Percentiles rank a stretch among this genome's conserved stretches.
phyloP scores from a whole-genome alignment of 2,113 vertebrate species.

The Setophaga kirtlandii region DNA sequence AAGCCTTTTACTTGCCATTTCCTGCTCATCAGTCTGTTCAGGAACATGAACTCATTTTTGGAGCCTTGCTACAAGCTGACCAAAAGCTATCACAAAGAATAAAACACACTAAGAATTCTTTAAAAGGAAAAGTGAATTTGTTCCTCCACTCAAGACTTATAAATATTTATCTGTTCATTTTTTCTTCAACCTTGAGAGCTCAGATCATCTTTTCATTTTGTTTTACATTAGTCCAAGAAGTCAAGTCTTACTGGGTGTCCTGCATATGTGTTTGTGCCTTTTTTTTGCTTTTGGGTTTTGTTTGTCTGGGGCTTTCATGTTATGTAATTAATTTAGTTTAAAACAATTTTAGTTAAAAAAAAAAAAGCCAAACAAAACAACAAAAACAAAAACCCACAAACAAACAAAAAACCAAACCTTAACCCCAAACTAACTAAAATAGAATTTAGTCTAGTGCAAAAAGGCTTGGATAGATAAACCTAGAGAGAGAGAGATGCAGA shows the following conservation, averaged over 20 bases:
- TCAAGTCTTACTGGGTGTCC: background rate
- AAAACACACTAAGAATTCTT: background rate
- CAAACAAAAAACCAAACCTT: background rate
- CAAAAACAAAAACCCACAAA: background rate
- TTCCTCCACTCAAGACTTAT: background rate
- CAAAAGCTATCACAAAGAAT: background rate
- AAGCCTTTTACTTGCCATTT: background rate
- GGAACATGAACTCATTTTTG: background rate
- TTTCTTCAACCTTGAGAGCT: background rate
- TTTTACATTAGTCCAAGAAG: background rate
- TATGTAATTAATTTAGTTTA: background rate
- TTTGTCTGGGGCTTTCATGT: background rate
- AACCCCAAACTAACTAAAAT: background rate
- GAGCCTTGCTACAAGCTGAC: background rate
- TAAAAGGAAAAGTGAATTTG: background rate
- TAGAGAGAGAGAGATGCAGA: background rate
- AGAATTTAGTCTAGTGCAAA: background rate
- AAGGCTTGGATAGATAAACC: accelerated
- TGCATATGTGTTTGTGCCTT: accelerated
- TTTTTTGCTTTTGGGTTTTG: background rate
- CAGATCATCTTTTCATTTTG: background rate
- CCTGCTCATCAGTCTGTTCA: background rate
- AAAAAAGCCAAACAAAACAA: too few species aligned
- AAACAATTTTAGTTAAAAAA: background rate
- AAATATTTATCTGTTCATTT: background rate